Evolutionary conservation across 64 coral and sea anemone genomes (phyloP).

Genomic region (Pocillopora damicornis): DNA sequence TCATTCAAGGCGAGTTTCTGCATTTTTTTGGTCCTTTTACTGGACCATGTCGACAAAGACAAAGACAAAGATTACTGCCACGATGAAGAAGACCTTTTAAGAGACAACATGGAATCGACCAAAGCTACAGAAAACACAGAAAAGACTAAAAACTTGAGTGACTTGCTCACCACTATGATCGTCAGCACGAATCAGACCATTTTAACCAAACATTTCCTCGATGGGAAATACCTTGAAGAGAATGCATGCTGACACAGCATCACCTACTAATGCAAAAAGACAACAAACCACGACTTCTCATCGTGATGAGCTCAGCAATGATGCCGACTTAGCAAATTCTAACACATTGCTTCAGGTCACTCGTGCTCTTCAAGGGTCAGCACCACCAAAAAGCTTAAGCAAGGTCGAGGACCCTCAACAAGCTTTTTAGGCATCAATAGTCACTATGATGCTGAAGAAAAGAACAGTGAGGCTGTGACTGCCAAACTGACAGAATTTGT

Average conservation of each 20-base stretch:
- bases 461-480: slow-evolving; percentile 1
- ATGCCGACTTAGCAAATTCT: not conserved
- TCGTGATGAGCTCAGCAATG: not conserved
- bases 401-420: not conserved
- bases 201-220: not conserved
- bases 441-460: slow-evolving; percentile 34
- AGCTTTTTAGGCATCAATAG: slow-evolving; percentile 9
- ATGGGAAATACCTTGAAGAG: not conserved
- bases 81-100: slow-evolving; percentile 3
- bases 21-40: not conserved
- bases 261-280: not conserved
- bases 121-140: not conserved
- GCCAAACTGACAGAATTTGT: slow-evolving; percentile 45
- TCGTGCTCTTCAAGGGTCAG: not conserved
- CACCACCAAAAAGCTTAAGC: not conserved
- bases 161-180: not conserved
- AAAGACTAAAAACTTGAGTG: not conserved
- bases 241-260: slow-evolving; percentile 5
- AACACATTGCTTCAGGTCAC: not conserved
- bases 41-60: not conserved
- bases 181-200: not conserved
- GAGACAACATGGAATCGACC: not conserved
- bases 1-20: not conserved
- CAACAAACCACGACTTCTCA: not conserved
- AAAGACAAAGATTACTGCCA: not conserved